phyloP scores from a whole-genome alignment of 92 coral and sea anemone species.

The Ricordea florida region DNA sequence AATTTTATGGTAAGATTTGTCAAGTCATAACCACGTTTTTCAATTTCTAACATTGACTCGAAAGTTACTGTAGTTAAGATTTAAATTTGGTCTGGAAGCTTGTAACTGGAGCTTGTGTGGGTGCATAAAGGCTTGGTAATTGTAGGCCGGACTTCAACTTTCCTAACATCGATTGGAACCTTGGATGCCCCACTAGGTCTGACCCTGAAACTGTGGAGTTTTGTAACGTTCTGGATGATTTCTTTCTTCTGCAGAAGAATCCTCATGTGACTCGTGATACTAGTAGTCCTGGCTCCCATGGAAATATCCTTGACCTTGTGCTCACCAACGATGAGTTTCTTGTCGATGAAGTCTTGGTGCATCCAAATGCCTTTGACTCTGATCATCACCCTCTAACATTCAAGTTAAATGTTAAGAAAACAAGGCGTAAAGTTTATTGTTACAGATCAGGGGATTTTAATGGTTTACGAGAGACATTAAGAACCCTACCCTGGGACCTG shows the following conservation, averaged over 20 bases:
- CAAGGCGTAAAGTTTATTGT: constrained; percentile 33
- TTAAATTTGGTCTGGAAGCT: too few species aligned
- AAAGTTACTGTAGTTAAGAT: too few species aligned
- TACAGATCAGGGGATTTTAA: constrained; percentile 43
- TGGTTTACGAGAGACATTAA: constrained; percentile 8
- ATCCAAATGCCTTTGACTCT: too few species aligned
- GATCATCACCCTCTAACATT: too few species aligned
- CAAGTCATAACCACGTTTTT: too few species aligned
- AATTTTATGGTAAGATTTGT: too few species aligned
- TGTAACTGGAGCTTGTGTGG: too few species aligned
- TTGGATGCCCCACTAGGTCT: constrained; percentile 22
- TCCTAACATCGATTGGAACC: constrained; percentile 28
- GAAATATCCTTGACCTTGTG: not conserved
- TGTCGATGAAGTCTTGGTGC: constrained; percentile 1
- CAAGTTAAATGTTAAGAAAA: too few species aligned
- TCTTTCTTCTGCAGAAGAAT: constrained; percentile 30
- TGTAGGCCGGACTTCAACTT: too few species aligned
- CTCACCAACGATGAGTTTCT: not conserved
- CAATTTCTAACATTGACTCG: too few species aligned
- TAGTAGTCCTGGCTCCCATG: not conserved
- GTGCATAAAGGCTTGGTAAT: too few species aligned
- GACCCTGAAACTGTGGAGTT: constrained; percentile 33
- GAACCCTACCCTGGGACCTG: constrained; percentile 9
- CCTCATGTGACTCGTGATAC: constrained; percentile 14
- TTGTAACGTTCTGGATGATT: constrained; percentile 47